phyloP scores from a whole-genome alignment of 2,113 vertebrate species.

The Neogobius melanostomus region DNA sequence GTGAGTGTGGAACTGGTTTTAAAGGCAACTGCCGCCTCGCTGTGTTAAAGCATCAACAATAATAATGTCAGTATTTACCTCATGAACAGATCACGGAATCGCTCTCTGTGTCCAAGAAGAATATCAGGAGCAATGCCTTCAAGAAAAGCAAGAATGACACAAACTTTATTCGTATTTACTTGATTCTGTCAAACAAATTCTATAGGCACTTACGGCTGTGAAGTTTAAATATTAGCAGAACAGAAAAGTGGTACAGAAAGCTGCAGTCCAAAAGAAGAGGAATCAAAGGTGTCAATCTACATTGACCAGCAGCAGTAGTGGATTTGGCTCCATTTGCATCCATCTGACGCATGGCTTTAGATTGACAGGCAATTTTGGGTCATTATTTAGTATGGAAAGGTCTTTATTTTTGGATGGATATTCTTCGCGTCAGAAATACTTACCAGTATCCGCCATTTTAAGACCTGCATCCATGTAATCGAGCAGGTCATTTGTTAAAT shows the following conservation, averaged over 20 bases:
- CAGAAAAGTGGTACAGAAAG: conserved; percentile 92
- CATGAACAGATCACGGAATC: conserved; percentile 91
- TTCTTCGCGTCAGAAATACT: not conserved
- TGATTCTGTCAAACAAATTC: not conserved
- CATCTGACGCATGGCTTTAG: conserved; percentile 88
- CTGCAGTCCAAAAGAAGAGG: conserved; percentile 95
- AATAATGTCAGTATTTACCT: conserved; percentile 72
- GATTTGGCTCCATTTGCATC: conserved; percentile 90
- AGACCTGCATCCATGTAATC: conserved; percentile 90
- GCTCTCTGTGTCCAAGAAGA: conserved; percentile 90
- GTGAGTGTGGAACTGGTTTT: too few relatives aligned
- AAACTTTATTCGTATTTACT: not conserved
- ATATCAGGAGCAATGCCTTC: conserved; percentile 87
- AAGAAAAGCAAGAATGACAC: not conserved
- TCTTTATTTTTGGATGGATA: not conserved
- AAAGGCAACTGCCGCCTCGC: too few relatives aligned
- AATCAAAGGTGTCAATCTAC: conserved; percentile 92
- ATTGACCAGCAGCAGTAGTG: conserved; percentile 87
- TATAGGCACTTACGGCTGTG: conserved; percentile 86
- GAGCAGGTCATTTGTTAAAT: conserved; percentile 89
- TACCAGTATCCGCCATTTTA: conserved; percentile 87
- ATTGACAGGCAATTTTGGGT: not conserved
- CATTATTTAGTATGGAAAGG: not conserved
- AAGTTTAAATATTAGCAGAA: conserved; percentile 92
- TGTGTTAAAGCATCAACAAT: too few relatives aligned